Evolutionary conservation across 2,797 vertebrate genomes (phyloP).

Genomic region (Sebastes steindachneri): DNA sequence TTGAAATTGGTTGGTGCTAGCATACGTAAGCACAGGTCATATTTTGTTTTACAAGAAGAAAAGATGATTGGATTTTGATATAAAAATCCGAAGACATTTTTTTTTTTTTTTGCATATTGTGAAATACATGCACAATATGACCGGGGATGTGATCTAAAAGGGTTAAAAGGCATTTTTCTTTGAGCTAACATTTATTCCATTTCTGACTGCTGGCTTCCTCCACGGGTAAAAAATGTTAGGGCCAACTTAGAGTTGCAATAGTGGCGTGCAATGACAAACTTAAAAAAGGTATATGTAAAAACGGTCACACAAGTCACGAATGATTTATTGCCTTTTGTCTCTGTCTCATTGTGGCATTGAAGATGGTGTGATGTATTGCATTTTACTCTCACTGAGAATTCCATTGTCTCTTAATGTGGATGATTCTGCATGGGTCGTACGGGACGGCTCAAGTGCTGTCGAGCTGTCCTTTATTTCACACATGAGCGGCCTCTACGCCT

Average conservation of each 20-base stretch:
- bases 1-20: too few species aligned
- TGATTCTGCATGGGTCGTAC: conserved; percentile 43
- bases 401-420: conserved; percentile 66
- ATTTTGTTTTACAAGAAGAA: too few species aligned
- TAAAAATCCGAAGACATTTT: too few species aligned
- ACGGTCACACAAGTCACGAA: conserved; percentile 44
- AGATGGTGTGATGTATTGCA: conserved; percentile 58
- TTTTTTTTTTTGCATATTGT: too few species aligned
- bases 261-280: conserved; percentile 24
- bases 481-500: conserved; percentile 36
- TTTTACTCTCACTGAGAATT: conserved; percentile 60
- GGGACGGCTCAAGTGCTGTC: conserved; percentile 58
- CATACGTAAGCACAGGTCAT: too few species aligned
- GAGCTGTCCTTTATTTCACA: conserved; percentile 68
- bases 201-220: neutral
- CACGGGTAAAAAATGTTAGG: neutral
- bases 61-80: too few species aligned
- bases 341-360: conserved; percentile 54
- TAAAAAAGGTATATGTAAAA: conserved; percentile 41
- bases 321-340: conserved; percentile 66
- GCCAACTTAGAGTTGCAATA: neutral
- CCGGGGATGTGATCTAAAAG: neutral
- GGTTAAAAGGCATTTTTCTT: too few species aligned
- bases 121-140: neutral
- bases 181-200: neutral